phyloP scores from a whole-genome alignment of 2,113 vertebrate species.

The Jacana jacana region DNA sequence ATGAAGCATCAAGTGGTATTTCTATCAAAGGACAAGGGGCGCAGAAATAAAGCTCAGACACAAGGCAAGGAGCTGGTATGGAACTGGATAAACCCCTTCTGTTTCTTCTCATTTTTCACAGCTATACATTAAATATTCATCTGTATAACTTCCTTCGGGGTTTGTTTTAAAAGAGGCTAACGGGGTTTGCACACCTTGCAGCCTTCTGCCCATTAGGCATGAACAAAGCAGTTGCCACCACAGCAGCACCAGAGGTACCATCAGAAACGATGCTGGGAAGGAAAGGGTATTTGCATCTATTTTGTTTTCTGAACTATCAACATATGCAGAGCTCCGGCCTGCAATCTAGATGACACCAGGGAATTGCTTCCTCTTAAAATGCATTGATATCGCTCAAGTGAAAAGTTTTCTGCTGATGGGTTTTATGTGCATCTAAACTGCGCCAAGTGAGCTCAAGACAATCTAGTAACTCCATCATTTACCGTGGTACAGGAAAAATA shows the following conservation, averaged over 20 bases:
- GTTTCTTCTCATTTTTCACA: neutral
- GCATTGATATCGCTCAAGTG: neutral
- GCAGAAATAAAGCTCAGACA: neutral
- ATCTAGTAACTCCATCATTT: neutral
- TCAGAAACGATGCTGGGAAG: rapidly evolving
- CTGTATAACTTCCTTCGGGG: neutral
- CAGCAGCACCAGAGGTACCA: neutral
- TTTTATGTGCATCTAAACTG: neutral
- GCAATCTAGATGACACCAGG: neutral
- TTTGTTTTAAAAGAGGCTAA: neutral
- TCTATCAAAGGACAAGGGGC: neutral
- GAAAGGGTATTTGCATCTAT: neutral
- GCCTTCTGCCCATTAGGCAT: neutral
- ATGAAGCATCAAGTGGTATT: neutral
- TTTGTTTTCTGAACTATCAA: neutral
- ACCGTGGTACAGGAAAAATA: neutral
- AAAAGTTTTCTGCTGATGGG: neutral
- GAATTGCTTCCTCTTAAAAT: neutral
- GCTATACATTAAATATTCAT: neutral
- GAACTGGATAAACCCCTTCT: neutral
- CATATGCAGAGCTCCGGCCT: neutral
- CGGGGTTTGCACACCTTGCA: neutral
- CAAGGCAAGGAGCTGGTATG: neutral
- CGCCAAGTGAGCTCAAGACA: neutral
- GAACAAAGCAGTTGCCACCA: neutral